Percentiles rank a stretch among this genome's conserved stretches.
Evolutionary conservation across 2,888 invertebrate species (phyloP).

Genomic region (Xanthorhoe spadicearia): DNA sequence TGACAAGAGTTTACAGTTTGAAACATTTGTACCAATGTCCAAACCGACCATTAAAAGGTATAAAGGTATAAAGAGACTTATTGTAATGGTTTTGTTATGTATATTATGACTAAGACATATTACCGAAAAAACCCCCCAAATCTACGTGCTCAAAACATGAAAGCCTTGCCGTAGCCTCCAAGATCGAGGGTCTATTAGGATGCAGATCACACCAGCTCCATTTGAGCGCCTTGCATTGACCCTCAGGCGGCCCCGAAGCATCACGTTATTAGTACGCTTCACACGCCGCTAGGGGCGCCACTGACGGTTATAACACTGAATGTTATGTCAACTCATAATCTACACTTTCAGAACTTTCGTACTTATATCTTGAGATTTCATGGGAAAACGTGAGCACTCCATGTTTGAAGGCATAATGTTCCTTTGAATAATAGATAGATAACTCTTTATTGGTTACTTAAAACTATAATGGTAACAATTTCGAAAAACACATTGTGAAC

Average conservation of each 20-base stretch:
- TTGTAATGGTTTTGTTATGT: not conserved
- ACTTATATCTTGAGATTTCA: too few species aligned
- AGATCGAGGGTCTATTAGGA: constrained; percentile 21
- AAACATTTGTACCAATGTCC: too few species aligned
- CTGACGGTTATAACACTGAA: constrained; percentile 4
- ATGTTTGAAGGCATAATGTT: too few species aligned
- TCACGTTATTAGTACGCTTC: constrained; percentile 13
- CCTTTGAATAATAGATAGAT: too few species aligned
- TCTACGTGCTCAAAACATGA: not conserved
- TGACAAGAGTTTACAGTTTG: too few species aligned
- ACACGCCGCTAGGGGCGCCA: constrained; percentile 23
- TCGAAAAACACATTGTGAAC: too few species aligned
- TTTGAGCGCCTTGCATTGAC: constrained; percentile 24
- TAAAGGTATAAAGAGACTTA: too few species aligned
- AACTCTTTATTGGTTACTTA: too few species aligned
- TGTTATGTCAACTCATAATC: not conserved
- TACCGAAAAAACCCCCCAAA: not conserved
- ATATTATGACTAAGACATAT: not conserved
- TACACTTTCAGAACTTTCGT: not conserved
- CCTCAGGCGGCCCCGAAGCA: constrained; percentile 16
- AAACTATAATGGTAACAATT: too few species aligned
- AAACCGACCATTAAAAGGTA: too few species aligned
- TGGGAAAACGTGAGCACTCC: too few species aligned
- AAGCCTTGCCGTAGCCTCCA: constrained; percentile 16
- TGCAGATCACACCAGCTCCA: constrained; percentile 27